phyloP scores from a whole-genome alignment of 2,888 invertebrate species.

The Terebella lapidaria region DNA sequence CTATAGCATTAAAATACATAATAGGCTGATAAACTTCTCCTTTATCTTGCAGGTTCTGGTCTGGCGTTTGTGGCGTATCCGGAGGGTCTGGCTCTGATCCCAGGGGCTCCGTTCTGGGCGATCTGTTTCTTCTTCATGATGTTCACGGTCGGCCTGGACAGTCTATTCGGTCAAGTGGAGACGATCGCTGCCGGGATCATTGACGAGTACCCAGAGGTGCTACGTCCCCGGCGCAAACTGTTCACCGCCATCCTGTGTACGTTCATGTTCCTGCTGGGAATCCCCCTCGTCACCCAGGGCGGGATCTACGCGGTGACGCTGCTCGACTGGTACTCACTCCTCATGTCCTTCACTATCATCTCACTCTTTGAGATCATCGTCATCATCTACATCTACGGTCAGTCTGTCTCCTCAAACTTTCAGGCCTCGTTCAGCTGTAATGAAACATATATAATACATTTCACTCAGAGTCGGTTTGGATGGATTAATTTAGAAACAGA shows the following conservation, averaged over 20 bases:
- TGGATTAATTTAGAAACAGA: too few relatives aligned
- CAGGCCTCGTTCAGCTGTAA: too few relatives aligned
- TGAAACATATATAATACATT: too few relatives aligned
- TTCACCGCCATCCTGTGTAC: slow-evolving; percentile 35
- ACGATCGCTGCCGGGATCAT: slow-evolving; percentile 40
- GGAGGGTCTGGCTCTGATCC: slow-evolving; percentile 35
- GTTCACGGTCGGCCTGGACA: slow-evolving; percentile 35
- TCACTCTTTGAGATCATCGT: slow-evolving; percentile 30
- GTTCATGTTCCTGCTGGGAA: slow-evolving; percentile 36
- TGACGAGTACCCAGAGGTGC: slow-evolving; percentile 35
- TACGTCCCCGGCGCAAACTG: slow-evolving; percentile 26
- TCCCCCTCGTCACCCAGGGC: slow-evolving; percentile 39
- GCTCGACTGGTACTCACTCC: slow-evolving; percentile 30
- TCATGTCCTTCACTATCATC: slow-evolving; percentile 30
- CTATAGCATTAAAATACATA: too few relatives aligned
- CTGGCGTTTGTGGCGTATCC: slow-evolving; percentile 39
- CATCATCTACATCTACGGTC: slow-evolving; percentile 32
- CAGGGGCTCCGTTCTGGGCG: slow-evolving; percentile 34
- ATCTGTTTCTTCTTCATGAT: slow-evolving; percentile 41
- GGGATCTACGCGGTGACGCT: slow-evolving; percentile 32
- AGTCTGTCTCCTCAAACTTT: too few relatives aligned
- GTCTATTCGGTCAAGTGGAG: slow-evolving; percentile 42
- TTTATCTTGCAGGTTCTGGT: slow-evolving; percentile 30
- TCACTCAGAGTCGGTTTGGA: too few relatives aligned
- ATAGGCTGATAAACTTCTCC: background rate